Conservation (phyloP, 2,113 vertebrate genomes). For the Scalopus aquaticus region DNA sequence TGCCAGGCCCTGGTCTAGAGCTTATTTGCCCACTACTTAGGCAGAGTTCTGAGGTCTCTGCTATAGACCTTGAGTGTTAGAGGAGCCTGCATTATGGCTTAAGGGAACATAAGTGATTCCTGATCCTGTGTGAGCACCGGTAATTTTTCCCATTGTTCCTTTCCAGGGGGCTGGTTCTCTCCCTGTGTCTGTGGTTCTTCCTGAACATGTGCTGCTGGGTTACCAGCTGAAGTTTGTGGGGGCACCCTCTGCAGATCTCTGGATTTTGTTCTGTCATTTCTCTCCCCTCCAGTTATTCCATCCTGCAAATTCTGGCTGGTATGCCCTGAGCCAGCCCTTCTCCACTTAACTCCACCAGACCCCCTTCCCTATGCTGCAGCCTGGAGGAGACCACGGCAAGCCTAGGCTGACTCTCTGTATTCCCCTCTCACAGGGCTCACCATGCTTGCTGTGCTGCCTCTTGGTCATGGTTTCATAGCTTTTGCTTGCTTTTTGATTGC, state of each 20-base stretch:
- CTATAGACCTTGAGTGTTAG: not conserved
- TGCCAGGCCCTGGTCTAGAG: not conserved
- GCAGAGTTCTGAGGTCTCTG: not conserved
- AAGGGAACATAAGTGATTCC: not conserved
- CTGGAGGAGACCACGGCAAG: not conserved
- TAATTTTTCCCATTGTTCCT: not conserved
- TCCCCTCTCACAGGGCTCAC: not conserved
- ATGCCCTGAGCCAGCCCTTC: not conserved
- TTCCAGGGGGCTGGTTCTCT: not conserved
- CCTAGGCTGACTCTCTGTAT: not conserved
- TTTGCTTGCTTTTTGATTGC: not conserved
- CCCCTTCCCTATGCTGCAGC: not conserved
- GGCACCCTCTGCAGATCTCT: too few relatives aligned
- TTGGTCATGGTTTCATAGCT: not conserved
- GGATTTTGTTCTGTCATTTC: not conserved
- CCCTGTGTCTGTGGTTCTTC: not conserved
- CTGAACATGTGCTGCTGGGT: accelerated
- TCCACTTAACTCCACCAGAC: not conserved
- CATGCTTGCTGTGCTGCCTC: too few relatives aligned
- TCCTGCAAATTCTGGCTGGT: not conserved
- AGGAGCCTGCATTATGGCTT: not conserved
- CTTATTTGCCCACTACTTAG: not conserved
- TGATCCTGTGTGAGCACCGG: not conserved
- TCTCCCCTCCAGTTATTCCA: not conserved
- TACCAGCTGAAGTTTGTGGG: not conserved